A percentile compares a stretch with the other conserved stretches of the same genome.
phyloP scores from a whole-genome alignment of 1,140 invertebrate genomes.

The Cryptotermes secundus region DNA sequence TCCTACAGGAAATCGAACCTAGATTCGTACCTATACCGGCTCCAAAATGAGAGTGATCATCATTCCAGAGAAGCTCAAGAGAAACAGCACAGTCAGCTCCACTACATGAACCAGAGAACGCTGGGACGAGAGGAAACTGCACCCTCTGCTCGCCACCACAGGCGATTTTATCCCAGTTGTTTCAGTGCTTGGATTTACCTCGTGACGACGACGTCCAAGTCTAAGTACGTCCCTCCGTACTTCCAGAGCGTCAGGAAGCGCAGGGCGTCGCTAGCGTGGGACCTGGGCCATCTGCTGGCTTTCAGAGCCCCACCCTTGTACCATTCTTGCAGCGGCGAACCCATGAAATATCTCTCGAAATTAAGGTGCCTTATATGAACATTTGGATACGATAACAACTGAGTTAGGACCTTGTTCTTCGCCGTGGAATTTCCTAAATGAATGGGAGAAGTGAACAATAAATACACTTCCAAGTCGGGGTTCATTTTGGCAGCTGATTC shows the following conservation, averaged over 20 bases:
- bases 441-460: constrained; percentile 16
- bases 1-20: too few species aligned
- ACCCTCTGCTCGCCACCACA: too few species aligned
- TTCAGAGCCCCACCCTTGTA: constrained; percentile 53
- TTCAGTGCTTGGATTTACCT: constrained; percentile 41
- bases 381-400: constrained; percentile 10
- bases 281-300: constrained; percentile 50
- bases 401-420: not conserved
- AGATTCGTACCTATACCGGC: too few species aligned
- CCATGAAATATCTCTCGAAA: not conserved
- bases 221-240: constrained; percentile 75
- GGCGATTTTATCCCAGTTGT: too few species aligned
- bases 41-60: too few species aligned
- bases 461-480: constrained; percentile 32
- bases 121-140: too few species aligned
- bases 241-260: constrained; percentile 73
- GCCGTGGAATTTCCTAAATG: not conserved
- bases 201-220: constrained; percentile 71
- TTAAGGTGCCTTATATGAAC: constrained; percentile 23
- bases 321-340: constrained; percentile 63
- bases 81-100: too few species aligned
- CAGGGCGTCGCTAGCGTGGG: constrained; percentile 67
- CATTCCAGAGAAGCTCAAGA: not conserved
- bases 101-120: too few species aligned
- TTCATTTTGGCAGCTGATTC: constrained; percentile 43